Conservation (phyloP, 2,113 vertebrate genomes). For the Riparia riparia region DNA sequence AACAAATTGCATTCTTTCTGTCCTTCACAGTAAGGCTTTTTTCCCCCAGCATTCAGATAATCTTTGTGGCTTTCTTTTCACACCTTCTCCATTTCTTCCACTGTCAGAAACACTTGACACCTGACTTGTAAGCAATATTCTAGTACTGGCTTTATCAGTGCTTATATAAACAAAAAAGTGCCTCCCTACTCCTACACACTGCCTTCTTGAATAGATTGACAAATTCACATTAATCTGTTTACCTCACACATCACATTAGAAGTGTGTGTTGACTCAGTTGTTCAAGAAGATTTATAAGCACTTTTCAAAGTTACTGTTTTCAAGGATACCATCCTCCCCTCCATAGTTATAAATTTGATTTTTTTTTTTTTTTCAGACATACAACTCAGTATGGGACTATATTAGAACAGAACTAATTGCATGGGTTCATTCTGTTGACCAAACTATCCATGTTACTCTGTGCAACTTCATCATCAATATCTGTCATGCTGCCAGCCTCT, state of each 20-base stretch:
- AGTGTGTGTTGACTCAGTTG: background rate
- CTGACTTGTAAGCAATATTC: background rate
- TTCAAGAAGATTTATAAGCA: slow-evolving; percentile 11
- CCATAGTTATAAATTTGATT: background rate
- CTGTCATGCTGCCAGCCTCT: background rate
- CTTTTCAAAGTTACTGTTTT: slow-evolving; percentile 17
- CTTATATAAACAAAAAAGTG: background rate
- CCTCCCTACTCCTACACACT: slow-evolving; percentile 1
- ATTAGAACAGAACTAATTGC: background rate
- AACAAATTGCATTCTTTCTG: background rate
- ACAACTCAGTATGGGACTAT: background rate
- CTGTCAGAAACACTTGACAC: background rate
- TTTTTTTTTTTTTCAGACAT: background rate
- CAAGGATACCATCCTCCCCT: background rate
- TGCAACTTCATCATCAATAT: background rate
- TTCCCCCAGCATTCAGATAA: background rate
- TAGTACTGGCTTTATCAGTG: background rate
- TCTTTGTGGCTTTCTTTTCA: background rate
- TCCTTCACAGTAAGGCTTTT: background rate
- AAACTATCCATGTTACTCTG: background rate
- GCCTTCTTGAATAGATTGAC: background rate
- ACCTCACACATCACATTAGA: background rate
- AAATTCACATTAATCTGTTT: slow-evolving; percentile 1
- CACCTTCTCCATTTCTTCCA: background rate
- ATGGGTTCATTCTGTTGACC: background rate